Evolutionary conservation across 2,888 invertebrate genomes (phyloP).

Genomic region (Hypsopygia costalis): DNA sequence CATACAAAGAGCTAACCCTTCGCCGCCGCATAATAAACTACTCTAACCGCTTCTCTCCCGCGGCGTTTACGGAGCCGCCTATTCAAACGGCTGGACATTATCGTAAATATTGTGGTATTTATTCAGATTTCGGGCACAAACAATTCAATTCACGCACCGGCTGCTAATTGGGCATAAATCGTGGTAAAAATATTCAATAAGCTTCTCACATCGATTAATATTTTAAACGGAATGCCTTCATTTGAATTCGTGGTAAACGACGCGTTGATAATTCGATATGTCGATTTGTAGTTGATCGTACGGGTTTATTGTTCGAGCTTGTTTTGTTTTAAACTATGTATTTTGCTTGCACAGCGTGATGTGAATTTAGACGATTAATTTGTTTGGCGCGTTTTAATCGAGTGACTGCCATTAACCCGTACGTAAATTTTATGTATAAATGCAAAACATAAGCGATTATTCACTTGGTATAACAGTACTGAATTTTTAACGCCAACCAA

Average conservation of each 20-base stretch:
- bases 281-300: slow-evolving; percentile 47
- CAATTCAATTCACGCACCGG: slow-evolving; percentile 78
- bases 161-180: slow-evolving; percentile 78
- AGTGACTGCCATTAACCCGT: slow-evolving; percentile 28
- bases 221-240: slow-evolving; percentile 66
- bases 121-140: slow-evolving; percentile 75
- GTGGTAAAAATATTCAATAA: slow-evolving; percentile 75
- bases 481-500: slow-evolving; percentile 52
- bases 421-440: slow-evolving; percentile 33
- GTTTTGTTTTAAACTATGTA: slow-evolving; percentile 28
- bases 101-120: slow-evolving; percentile 79
- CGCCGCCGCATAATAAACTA: slow-evolving; percentile 64
- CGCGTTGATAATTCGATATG: slow-evolving; percentile 56
- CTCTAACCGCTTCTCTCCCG: slow-evolving; percentile 48
- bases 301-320: slow-evolving; percentile 40
- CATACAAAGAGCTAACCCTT: slow-evolving; percentile 74
- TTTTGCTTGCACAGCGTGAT: slow-evolving; percentile 32
- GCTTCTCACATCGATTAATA: slow-evolving; percentile 71
- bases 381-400: slow-evolving; percentile 38
- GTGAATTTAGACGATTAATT: slow-evolving; percentile 39
- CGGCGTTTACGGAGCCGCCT: slow-evolving; percentile 52
- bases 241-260: slow-evolving; percentile 63
- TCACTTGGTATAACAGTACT: slow-evolving; percentile 38
- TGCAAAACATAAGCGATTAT: slow-evolving; percentile 47
- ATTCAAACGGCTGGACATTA: slow-evolving; percentile 69